Percentiles rank a stretch among this genome's conserved stretches.
These are phyloP conservation scores for Danio choprae DNA, from an alignment of 2,797 vertebrate genomes.

Conservation along the genomic window DNA sequence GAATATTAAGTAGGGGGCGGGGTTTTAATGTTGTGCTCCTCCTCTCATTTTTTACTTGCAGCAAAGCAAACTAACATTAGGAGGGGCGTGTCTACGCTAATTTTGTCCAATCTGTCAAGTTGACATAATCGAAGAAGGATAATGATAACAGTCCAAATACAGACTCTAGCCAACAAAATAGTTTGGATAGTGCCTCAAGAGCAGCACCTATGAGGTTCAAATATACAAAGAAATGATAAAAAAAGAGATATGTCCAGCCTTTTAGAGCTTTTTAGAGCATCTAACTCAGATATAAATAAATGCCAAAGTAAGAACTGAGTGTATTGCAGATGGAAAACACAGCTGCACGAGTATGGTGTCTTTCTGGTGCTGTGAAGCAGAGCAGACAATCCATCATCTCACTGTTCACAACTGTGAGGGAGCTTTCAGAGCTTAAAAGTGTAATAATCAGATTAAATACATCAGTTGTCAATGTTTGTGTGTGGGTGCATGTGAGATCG, in stretches of 20 bases:
- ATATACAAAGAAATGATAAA: not conserved
- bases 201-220: not conserved
- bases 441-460: not conserved
- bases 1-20: too few species aligned
- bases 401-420: not conserved
- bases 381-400: conserved; percentile 12
- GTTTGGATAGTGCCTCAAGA: not conserved
- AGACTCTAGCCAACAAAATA: not conserved
- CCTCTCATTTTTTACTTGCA: too few species aligned
- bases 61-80: too few species aligned
- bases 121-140: too few species aligned
- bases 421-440: not conserved
- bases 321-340: conserved; percentile 22
- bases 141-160: not conserved
- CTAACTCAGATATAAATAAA: conserved; percentile 8
- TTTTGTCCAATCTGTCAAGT: too few species aligned
- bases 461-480: not conserved
- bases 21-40: too few species aligned
- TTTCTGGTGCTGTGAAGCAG: conserved; percentile 21
- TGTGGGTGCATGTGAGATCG: conserved; percentile 9
- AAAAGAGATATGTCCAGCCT: not conserved
- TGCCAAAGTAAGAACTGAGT: conserved; percentile 6
- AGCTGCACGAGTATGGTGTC: conserved; percentile 7
- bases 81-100: too few species aligned
- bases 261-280: not conserved